These are phyloP conservation scores for Cyanoramphus novaezelandiae DNA, from an alignment of 2,113 vertebrate species.

Conservation along the genomic window DNA sequence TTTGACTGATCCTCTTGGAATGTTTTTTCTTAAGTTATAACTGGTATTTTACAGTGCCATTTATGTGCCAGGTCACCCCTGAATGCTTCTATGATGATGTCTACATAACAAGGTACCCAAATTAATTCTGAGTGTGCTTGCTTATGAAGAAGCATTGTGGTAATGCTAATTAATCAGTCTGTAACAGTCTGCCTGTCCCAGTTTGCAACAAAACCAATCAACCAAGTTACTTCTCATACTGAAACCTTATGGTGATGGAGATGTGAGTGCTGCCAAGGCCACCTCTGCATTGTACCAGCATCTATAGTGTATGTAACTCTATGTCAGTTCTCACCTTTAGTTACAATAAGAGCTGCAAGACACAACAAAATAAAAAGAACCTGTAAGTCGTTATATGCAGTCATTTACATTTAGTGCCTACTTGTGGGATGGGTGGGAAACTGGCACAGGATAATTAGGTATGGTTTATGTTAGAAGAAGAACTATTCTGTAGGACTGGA, in stretches of 20 bases:
- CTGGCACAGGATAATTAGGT: neutral
- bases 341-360: neutral
- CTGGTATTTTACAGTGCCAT: neutral
- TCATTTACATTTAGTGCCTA: neutral
- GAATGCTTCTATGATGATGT: neutral
- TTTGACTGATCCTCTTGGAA: neutral
- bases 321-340: neutral
- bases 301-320: fast-evolving
- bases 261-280: neutral
- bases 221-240: fast-evolving
- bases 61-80: neutral
- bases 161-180: neutral
- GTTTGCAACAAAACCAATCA: neutral
- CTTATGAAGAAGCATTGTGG: neutral
- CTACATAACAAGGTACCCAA: neutral
- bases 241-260: fast-evolving
- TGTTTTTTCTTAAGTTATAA: neutral
- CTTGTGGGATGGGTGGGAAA: neutral
- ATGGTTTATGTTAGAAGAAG: neutral
- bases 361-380: neutral
- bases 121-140: neutral
- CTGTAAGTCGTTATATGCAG: neutral
- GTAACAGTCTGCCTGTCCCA: fast-evolving
- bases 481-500: neutral
- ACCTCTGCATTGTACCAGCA: neutral